These are phyloP conservation scores for Rhynchopsitta pachyrhyncha DNA, from an alignment of 2,113 vertebrate species.

Conservation along the genomic window DNA sequence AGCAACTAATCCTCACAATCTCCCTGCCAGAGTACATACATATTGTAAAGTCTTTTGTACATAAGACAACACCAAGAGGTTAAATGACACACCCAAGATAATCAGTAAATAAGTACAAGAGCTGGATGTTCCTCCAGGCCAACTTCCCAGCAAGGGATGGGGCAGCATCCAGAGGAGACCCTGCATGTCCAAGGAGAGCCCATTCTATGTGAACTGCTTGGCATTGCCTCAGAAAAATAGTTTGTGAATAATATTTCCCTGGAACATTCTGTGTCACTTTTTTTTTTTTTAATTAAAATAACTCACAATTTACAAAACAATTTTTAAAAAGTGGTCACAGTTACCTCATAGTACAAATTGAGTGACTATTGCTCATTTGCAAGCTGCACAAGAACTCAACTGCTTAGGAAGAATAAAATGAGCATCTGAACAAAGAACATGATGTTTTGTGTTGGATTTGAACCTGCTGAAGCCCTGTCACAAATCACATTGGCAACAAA, in stretches of 20 bases:
- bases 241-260: neutral
- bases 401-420: neutral
- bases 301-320: neutral
- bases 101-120: neutral
- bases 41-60: neutral
- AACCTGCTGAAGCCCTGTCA: neutral
- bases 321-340: neutral
- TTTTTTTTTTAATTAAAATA: neutral
- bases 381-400: neutral
- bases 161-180: neutral
- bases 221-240: neutral
- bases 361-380: conserved; percentile 6
- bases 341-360: neutral
- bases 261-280: neutral
- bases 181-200: neutral
- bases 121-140: neutral
- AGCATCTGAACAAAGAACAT: conserved; percentile 18
- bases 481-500: neutral
- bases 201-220: neutral
- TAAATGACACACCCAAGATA: neutral
- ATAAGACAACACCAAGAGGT: neutral
- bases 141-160: neutral
- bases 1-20: neutral
- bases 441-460: neutral
- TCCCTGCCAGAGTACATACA: neutral